Evolutionary conservation across 2,113 vertebrate genomes (phyloP), one percentile per base, ranked within the genome.

Genomic region (Gymnobelideus leadbeateri): DNA sequence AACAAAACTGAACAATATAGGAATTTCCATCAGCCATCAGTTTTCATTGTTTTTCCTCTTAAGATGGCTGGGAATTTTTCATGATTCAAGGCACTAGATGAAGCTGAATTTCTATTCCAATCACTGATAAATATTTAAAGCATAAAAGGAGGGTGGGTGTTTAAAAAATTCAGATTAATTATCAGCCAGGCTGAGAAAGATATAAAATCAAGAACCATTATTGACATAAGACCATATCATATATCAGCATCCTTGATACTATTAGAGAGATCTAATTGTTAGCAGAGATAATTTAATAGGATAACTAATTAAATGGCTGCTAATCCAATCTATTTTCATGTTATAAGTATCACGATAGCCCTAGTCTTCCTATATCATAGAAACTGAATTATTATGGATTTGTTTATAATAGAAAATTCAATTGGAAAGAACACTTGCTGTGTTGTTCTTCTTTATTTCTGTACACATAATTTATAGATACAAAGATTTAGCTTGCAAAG

Each of bases 401-500:
- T 97, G 95, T 84, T 98, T 97, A 57, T 93, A 95, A 93, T 93
- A 89, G 28, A 95, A 53, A 31, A 93, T 95, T 53, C 94, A 92
- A 51, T 47, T 94, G 49, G 54, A 51, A 97, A 97, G 93, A 94
- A 92, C n/a, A 95, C 93, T 94, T 96, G 94, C 90, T 97, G 95
- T 95, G 92, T 92, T 93, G 47, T 92, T 89, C 49, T 92, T 89
- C 49, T 90, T 94, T 53, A 96, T 89, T 95, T 98, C 96, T 96
- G 89, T 96, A 97, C 94, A 96, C 91, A 28, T 92, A 97, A 98
- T 98, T 98, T 98, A 98, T 95, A 93, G 31, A 94, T 97, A 90
- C 94, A 95, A 95, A 68, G 98, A 97, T 98, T 96, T 96, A 97
- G 95, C 95, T 97, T 97, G 96, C 93, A 97, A 96, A 95, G 97